Evolutionary conservation across 1,140 invertebrate genomes (phyloP).

Genomic region (Drosophila ambigua): DNA sequence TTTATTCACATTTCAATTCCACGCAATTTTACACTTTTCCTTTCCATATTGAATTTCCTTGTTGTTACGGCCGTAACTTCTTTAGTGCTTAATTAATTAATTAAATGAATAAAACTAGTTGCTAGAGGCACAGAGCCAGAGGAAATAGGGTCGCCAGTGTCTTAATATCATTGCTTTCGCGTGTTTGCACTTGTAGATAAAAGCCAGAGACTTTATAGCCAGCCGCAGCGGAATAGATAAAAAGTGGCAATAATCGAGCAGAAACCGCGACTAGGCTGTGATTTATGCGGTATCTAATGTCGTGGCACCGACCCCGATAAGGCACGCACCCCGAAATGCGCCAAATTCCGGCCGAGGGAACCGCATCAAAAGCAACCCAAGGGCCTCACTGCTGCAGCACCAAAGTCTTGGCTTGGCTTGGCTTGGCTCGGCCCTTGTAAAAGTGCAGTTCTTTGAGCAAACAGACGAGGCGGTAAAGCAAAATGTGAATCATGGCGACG

Average conservation of each 20-base stretch:
- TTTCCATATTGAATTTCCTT: too few species aligned
- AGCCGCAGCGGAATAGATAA: constrained; percentile 72
- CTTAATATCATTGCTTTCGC: constrained; percentile 62
- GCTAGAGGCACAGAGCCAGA: neutral
- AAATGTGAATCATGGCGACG: constrained; percentile 53
- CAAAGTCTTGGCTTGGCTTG: neutral
- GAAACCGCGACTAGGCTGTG: constrained; percentile 72
- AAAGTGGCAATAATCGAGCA: constrained; percentile 63
- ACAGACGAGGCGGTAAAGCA: constrained; percentile 3
- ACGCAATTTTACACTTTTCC: too few species aligned
- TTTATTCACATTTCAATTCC: too few species aligned
- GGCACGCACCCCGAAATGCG: constrained; percentile 61
- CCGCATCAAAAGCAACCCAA: constrained; percentile 32
- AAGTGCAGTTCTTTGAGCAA: constrained; percentile 54
- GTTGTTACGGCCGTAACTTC: constrained; percentile 10
- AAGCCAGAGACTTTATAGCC: constrained; percentile 70
- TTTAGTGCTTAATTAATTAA: neutral
- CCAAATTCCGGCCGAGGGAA: constrained; percentile 23
- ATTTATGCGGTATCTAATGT: constrained; percentile 75
- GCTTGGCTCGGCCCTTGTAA: constrained; percentile 2
- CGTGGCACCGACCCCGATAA: constrained; percentile 62
- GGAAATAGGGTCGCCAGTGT: constrained; percentile 73
- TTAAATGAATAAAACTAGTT: too few species aligned
- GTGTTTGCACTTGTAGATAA: constrained; percentile 75
- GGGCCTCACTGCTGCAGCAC: too few species aligned